A percentile compares a stretch with the other conserved stretches of the same genome.
Evolutionary conservation across 1,140 invertebrate genomes (phyloP).

Genomic region (Micrasema minimum): DNA sequence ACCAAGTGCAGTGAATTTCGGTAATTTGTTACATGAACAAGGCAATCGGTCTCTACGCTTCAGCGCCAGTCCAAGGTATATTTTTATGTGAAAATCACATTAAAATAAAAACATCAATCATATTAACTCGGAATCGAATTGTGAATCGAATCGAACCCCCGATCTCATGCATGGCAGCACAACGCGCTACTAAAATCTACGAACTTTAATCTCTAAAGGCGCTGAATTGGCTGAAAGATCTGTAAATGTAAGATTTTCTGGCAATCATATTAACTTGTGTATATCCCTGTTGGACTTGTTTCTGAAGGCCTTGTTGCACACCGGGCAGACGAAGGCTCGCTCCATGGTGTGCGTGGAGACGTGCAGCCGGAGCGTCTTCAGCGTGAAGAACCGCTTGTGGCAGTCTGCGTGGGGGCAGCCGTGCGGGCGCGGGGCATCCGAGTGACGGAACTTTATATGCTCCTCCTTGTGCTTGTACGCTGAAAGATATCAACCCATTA

Average conservation of each 20-base stretch:
- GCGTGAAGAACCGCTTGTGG: constrained; percentile 62
- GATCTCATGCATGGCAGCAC: no score
- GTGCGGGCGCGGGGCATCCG: constrained; percentile 69
- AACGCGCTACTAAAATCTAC: no score
- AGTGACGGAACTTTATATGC: constrained; percentile 59
- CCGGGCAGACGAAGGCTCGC: constrained; percentile 66
- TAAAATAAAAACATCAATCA: no score
- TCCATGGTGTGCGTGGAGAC: constrained; percentile 69
- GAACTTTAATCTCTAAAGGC: background rate
- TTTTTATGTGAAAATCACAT: no score
- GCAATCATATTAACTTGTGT: constrained; percentile 49
- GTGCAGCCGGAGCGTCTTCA: constrained; percentile 63
- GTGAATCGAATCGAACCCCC: background rate
- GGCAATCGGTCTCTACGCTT: no score
- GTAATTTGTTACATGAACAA: no score
- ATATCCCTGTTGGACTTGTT: constrained; percentile 56
- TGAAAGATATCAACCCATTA: no score
- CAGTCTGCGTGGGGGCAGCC: constrained; percentile 65
- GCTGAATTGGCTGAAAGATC: background rate
- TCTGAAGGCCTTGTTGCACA: constrained; percentile 65
- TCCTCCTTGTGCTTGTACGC: background rate
- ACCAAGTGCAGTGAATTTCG: no score
- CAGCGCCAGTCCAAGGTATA: no score
- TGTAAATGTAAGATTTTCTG: constrained; percentile 44
- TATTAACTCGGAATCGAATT: background rate